Evolutionary conservation across 2,113 vertebrate species (phyloP), one percentile per base, ranked within the genome.

Genomic region (Piprites chloris): DNA sequence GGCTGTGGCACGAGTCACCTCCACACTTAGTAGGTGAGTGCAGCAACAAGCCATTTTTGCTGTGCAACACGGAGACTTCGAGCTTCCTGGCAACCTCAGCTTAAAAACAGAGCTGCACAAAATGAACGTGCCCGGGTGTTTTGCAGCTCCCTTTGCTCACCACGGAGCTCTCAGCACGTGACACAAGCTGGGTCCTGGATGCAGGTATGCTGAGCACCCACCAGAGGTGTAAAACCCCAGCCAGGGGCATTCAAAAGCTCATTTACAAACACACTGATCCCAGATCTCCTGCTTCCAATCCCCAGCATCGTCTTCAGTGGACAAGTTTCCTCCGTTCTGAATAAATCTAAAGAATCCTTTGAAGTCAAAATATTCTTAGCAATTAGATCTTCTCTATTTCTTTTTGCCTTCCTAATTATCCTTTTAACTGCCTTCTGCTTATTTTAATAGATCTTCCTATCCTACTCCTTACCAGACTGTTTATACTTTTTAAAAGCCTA

Each of bases 371-470:
- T 93, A 94, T 52, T 92, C 94, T 79, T 78, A 86, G 95, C 91
- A 95, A 94, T 95, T 96, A 95, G 76, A 95, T 79, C 77, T 85
- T 90, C 95, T 86, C 82, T 86, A 95, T 72, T 94, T 91, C 95
- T 94, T 96, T 95, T 92, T 87, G 91, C 95, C 76, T 95, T 91
- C 80, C 91, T 97, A 95, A 97, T 97, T 96, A 95, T 84, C 95
- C 94, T 97, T 97, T 97, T 97, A 97, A 95, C 95, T 95, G 93
- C 95, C 94, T 97, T 96, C 95, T 97, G 95, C 95, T 97, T 97
- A 96, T 96, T 97, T 97, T 95, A 96, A 92, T 90, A 95, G 87
- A 92, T 96, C 93, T 96, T 95, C 74, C 95, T 93, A 87, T 67
- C 94, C 95, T 95, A 81, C 83, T 95, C 92, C 90, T 96, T 92